These are phyloP conservation scores for Myiopsitta monachus DNA, from an alignment of 2,113 vertebrate genomes.

Conservation along the genomic window DNA sequence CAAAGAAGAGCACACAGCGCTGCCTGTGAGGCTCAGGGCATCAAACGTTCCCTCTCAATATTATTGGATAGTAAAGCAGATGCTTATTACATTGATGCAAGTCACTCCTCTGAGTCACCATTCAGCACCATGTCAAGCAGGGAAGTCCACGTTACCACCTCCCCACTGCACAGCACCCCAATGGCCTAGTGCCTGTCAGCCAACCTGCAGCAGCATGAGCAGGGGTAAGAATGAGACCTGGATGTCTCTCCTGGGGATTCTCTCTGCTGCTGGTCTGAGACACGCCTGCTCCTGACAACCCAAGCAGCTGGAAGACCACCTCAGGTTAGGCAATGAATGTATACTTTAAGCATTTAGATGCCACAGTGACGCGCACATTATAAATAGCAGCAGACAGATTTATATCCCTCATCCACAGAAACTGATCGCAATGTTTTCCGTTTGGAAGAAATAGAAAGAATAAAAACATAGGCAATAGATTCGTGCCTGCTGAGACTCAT, in stretches of 20 bases:
- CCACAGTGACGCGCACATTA: neutral
- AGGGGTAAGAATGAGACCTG: neutral
- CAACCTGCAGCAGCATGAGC: neutral
- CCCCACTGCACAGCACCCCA: neutral
- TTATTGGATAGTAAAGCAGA: neutral
- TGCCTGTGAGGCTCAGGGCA: neutral
- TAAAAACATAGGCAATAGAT: neutral
- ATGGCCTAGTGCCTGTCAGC: neutral
- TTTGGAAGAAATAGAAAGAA: conserved; percentile 40
- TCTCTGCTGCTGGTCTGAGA: neutral
- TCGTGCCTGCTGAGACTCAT: conserved; percentile 51
- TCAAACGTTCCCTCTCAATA: neutral
- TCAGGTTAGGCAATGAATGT: neutral
- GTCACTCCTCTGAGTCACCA: neutral
- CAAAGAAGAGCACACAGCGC: neutral
- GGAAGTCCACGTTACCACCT: neutral
- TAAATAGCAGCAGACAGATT: conserved; percentile 55
- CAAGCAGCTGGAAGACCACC: neutral
- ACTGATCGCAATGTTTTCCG: neutral
- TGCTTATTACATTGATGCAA: neutral
- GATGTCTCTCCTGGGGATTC: neutral
- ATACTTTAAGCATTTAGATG: neutral
- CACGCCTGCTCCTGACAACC: neutral
- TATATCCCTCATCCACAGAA: conserved; percentile 8
- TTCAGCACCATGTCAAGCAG: neutral